Evolutionary conservation across 2,888 invertebrate genomes (phyloP), one percentile per base, ranked within the genome.

Genomic region (Julus scandinavius): DNA sequence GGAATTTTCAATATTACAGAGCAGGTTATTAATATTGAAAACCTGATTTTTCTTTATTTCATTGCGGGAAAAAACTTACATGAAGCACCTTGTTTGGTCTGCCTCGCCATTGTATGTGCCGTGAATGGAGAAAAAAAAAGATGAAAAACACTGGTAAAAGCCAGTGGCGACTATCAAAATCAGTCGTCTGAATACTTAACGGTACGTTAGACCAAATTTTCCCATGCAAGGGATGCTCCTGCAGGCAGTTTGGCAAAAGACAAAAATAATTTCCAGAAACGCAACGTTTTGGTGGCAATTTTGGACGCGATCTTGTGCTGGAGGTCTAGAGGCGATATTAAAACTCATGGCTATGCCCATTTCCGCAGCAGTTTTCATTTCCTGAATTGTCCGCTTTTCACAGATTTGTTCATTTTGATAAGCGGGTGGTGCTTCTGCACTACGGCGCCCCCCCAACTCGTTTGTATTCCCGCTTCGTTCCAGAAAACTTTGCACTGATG

Each of bases 321-420:
- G 72, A 72, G 20, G 72, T 29, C 29, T 72, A 20, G 72, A 20
- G 72, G 72, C 72, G 72, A 72, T 72, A 72, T 72, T 72, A 72
- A 72, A 63, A 72, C 7, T 11, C 72, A 20, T 58, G 9, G 20
- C 29, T 29, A 3, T 72, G 72, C 72, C 72, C 72, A 72, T 72
- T 72, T 72, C 72, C 72, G 72, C 72, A 9, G 72, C 72, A 72
- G 72, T 72, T 72, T 20, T 72, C 72, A 72, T 72, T 72, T 72
- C 72, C 72, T 20, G 72, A 72, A 72, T 29, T 72, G 72, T 72
- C 72, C 72, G 72, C 29, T 72, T 29, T 72, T 20, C 72, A 11
- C 72, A 29, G 72, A 72, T 72, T 72, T 72, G 72, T 72, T 72
- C 72, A 20, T 20, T 72, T 72, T 72, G 72, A 72, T 72, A 72